Percentiles rank a stretch among this genome's conserved stretches.
These are phyloP conservation scores for Anolis sagrei DNA, from an alignment of 2,113 vertebrate species.

Conservation along the genomic window DNA sequence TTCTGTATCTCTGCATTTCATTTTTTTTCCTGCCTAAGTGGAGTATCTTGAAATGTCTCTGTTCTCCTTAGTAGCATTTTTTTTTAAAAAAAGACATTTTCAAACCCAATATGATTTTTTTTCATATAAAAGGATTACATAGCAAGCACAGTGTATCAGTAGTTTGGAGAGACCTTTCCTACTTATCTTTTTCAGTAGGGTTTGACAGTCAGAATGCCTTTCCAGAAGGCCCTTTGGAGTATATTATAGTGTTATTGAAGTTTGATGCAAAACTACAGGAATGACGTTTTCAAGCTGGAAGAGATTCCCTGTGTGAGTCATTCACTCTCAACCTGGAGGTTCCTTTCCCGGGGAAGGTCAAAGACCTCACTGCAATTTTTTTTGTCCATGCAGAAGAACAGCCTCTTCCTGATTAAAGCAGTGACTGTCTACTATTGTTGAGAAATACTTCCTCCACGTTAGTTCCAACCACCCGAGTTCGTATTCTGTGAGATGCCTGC, in stretches of 20 bases:
- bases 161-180: too few relatives aligned
- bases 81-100: too few relatives aligned
- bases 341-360: slow-evolving; percentile 23
- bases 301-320: slow-evolving; percentile 35
- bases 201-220: too few relatives aligned
- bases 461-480: slow-evolving; percentile 36
- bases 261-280: neutral
- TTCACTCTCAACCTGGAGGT: neutral
- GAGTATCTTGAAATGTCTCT: too few relatives aligned
- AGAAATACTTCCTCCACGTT: neutral
- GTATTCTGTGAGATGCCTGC: slow-evolving; percentile 34
- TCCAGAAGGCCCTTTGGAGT: neutral
- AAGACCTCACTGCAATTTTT: neutral
- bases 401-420: neutral
- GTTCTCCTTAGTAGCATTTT: too few relatives aligned
- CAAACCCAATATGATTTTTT: too few relatives aligned
- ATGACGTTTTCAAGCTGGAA: neutral
- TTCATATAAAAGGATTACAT: too few relatives aligned
- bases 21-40: too few relatives aligned
- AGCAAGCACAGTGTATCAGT: too few relatives aligned
- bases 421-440: neutral
- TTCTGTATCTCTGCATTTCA: too few relatives aligned
- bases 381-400: slow-evolving; percentile 31
- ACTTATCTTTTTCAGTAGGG: too few relatives aligned
- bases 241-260: neutral